Percentiles rank a stretch among this genome's conserved stretches.
phyloP scores from a whole-genome alignment of 2,797 vertebrate species.

The Champsocephalus gunnari region DNA sequence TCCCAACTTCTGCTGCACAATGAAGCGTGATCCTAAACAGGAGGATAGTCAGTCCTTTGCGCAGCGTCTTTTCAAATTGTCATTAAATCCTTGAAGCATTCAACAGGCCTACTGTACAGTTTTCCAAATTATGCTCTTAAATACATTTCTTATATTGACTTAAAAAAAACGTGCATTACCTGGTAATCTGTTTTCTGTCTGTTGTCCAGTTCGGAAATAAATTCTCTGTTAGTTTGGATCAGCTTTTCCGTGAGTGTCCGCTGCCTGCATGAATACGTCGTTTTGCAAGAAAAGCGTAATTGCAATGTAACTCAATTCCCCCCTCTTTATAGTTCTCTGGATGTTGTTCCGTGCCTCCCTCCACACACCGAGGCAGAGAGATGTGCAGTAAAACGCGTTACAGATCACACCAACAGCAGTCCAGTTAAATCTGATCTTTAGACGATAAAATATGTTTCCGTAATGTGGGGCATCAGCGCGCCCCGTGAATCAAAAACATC shows the following conservation, averaged over 20 bases:
- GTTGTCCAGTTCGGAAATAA: slow-evolving; percentile 15
- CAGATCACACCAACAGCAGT: slow-evolving; percentile 57
- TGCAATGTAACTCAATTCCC: slow-evolving; percentile 55
- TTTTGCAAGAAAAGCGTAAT: slow-evolving; percentile 53
- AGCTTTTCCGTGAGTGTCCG: slow-evolving; percentile 13
- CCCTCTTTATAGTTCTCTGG: slow-evolving; percentile 49
- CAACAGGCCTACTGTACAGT: not conserved
- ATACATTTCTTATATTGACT: slow-evolving; percentile 1
- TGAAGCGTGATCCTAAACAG: not conserved
- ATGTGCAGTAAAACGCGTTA: slow-evolving; percentile 35
- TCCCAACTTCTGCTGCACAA: slow-evolving; percentile 53
- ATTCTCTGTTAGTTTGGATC: slow-evolving; percentile 60
- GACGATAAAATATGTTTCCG: slow-evolving; percentile 34
- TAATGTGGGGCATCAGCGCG: slow-evolving; percentile 43
- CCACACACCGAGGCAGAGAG: slow-evolving; percentile 29
- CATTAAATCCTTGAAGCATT: not conserved
- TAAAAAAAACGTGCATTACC: slow-evolving; percentile 63
- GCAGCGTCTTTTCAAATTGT: slow-evolving; percentile 7
- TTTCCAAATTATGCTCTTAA: not conserved
- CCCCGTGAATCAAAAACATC: slow-evolving; percentile 42
- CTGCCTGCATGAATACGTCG: slow-evolving; percentile 36
- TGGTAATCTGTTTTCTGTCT: slow-evolving; percentile 15
- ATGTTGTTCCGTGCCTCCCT: slow-evolving; percentile 48
- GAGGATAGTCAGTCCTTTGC: slow-evolving; percentile 4
- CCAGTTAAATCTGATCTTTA: slow-evolving; percentile 46